Percentiles rank a stretch among this genome's conserved stretches.
Evolutionary conservation across 1,140 invertebrate species (phyloP).

Genomic region (Lasaia peninsularis): DNA sequence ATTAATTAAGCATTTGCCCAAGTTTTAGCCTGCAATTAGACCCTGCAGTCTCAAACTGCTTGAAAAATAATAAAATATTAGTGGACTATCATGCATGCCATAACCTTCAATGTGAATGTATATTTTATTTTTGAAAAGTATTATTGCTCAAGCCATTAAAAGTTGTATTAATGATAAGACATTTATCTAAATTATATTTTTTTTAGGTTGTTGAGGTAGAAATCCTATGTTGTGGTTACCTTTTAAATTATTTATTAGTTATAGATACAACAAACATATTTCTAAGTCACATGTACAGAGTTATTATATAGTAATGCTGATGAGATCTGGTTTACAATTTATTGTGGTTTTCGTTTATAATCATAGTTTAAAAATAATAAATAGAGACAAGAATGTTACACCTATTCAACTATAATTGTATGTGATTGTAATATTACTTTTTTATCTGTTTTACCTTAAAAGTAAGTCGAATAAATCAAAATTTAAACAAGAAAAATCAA

Average conservation of each 20-base stretch:
- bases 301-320: not conserved
- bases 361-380: not conserved
- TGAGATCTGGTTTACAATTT: not conserved
- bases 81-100: constrained; percentile 41
- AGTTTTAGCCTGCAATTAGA: no score
- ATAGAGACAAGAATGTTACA: no score
- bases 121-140: constrained; percentile 14
- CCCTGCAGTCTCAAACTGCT: no score
- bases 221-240: constrained; percentile 14
- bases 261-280: not conserved
- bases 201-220: constrained; percentile 9
- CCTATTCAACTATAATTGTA: no score
- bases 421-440: no score
- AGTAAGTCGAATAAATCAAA: no score
- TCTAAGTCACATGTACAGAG: constrained; percentile 2
- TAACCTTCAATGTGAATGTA: constrained; percentile 21
- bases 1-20: no score
- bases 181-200: constrained; percentile 5
- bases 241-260: constrained; percentile 13
- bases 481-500: no score
- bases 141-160: constrained; percentile 24
- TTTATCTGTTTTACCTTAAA: no score
- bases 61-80: not conserved
- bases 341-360: not conserved
- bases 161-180: constrained; percentile 4